Base-by-base conservation (phyloP, 2,888 invertebrate genomes). In the Tanytarsus gracilentus region DNA sequence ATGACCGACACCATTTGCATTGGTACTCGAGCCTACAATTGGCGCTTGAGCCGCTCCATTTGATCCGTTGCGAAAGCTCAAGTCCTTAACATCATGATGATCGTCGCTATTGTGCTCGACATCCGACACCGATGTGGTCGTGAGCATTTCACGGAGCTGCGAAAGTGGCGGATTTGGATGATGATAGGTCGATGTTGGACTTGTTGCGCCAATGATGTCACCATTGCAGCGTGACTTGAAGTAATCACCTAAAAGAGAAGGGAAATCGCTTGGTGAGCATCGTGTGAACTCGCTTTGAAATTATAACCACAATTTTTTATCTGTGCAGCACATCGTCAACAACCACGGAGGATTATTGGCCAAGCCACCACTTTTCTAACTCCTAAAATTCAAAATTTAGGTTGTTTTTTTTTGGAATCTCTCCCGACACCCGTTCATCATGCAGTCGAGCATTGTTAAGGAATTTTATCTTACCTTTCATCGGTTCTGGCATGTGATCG, bases 401-500 rank as follows among this genome's bases (percentile, higher is more conserved):
- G 11, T 4, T 44, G 44, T 44, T 2, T 33, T 33, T 36, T 36
- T 36, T n/a, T 16, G 23, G 44, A 44, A 44, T 44, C 11, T 23
- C 16, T n/a, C n/a, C n/a, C n/a, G n/a, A n/a, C n/a, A n/a, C n/a
- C n/a, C n/a, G n/a, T n/a, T n/a, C n/a, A n/a, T n/a, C n/a, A n/a
- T n/a, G n/a, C n/a, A n/a, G n/a, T n/a, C n/a, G n/a, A n/a, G n/a
- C n/a, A n/a, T n/a, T n/a, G n/a, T n/a, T n/a, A n/a, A n/a, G 33
- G 3, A 5, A 33, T n/a, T 11, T 11, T 11, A 18, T 11, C 68
- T 66, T 66, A 81, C 82, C 78, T 74, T 81, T 81, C 63, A 76
- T 73, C 59, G 79, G 69, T 63, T 74, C 72, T 49, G 90, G 89
- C 68, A 86, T 86, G 69, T 92, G 91, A 66, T 87, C 84, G 69